Conservation (phyloP, 1,140 invertebrate genomes). For the Neuroterus valhalla region DNA sequence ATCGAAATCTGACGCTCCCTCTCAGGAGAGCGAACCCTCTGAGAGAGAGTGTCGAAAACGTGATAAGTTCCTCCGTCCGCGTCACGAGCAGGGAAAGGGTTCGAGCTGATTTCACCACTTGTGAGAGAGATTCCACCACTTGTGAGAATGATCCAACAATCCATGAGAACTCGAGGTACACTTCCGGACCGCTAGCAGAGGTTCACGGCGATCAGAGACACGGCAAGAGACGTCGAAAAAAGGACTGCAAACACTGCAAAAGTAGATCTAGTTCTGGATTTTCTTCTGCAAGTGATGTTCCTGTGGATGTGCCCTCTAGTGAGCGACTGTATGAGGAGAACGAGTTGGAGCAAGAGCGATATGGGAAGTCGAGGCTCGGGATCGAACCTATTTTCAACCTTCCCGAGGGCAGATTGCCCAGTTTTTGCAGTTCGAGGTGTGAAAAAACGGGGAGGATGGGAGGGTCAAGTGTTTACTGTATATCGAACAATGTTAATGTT, state of each 20-base stretch:
- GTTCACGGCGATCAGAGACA: conserved; percentile 41
- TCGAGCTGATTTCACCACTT: conserved; percentile 24
- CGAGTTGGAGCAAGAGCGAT: background rate
- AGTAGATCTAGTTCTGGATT: conserved; percentile 44
- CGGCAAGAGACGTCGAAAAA: conserved; percentile 62
- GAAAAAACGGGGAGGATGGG: conserved; percentile 20
- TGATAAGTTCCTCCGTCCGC: conserved; percentile 59
- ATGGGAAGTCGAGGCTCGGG: conserved; percentile 34
- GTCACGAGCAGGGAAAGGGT: conserved; percentile 59
- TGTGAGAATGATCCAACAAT: conserved; percentile 1
- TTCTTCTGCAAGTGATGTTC: background rate
- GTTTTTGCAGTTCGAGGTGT: conserved; percentile 39
- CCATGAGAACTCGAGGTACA: conserved; percentile 26
- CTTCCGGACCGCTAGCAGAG: conserved; percentile 22
- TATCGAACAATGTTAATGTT: conserved; percentile 50
- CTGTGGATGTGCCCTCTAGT: conserved; percentile 15
- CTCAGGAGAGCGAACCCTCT: conserved; percentile 50
- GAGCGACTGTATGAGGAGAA: conserved; percentile 16
- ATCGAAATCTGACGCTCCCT: conserved; percentile 63
- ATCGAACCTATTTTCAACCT: conserved; percentile 52
- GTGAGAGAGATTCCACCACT: conserved; percentile 21
- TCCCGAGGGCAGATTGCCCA: conserved; percentile 46
- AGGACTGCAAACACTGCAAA: conserved; percentile 70
- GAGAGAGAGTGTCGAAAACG: conserved; percentile 47
- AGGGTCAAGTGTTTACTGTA: conserved; percentile 52